Evolutionary conservation across 2,113 vertebrate species (phyloP).

Genomic region (Scolopax mira): DNA sequence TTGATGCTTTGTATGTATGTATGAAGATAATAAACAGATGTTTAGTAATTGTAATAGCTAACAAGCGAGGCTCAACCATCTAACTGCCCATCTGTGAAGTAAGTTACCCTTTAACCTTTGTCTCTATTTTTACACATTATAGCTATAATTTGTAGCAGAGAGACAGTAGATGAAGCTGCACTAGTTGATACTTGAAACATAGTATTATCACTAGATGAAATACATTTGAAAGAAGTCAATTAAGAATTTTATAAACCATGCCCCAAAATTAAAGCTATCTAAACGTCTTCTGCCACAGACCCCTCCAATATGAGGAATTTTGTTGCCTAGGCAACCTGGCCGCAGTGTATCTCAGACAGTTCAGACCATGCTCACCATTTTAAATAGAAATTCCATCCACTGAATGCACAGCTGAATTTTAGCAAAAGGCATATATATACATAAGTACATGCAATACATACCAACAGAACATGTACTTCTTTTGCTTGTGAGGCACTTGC

Average conservation of each 20-base stretch:
- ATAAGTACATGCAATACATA: background rate
- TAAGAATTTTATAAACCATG: background rate
- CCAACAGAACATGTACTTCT: accelerated
- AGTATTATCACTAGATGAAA: background rate
- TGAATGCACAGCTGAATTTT: background rate
- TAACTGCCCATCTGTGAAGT: background rate
- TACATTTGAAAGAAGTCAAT: background rate
- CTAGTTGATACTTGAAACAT: background rate
- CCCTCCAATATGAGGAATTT: background rate
- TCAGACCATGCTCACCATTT: background rate
- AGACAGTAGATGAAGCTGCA: background rate
- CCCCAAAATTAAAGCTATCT: background rate
- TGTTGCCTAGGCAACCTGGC: slow-evolving; percentile 35
- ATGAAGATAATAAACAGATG: background rate
- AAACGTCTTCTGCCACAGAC: background rate
- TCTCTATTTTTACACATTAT: background rate
- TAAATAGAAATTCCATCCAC: background rate
- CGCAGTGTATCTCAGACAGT: background rate
- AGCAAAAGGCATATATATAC: background rate
- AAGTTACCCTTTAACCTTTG: background rate
- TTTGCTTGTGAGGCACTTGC: background rate
- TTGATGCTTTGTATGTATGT: background rate
- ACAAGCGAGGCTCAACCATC: background rate
- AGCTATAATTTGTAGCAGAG: background rate
- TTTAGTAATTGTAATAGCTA: background rate